phyloP scores from a whole-genome alignment of 2,888 invertebrate genomes.

The Rutpela maculata region DNA sequence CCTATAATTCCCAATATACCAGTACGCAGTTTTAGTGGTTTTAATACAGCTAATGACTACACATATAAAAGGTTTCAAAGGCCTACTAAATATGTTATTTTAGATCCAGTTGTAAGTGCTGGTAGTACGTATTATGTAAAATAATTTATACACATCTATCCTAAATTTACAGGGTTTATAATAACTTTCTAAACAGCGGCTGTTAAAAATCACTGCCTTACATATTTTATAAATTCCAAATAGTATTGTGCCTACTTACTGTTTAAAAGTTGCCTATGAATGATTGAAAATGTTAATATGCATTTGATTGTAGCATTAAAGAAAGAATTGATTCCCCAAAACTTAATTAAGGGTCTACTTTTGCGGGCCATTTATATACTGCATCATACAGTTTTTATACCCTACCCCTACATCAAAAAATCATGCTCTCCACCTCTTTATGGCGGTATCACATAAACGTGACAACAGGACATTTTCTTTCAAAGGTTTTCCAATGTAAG shows the following conservation, averaged over 20 bases:
- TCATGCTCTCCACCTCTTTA: no score
- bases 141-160: conserved; percentile 39
- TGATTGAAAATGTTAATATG: not conserved
- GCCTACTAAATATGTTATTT: conserved; percentile 61
- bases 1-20: conserved; percentile 82
- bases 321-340: not conserved
- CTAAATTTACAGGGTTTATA: conserved; percentile 10
- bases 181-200: not conserved
- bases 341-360: not conserved
- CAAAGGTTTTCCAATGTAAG: no score
- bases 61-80: conserved; percentile 64
- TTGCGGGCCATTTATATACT: no score
- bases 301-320: not conserved
- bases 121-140: conserved; percentile 66
- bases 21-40: conserved; percentile 74
- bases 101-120: conserved; percentile 63
- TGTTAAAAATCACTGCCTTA: not conserved
- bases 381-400: no score
- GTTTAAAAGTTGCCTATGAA: not conserved
- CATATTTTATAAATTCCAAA: not conserved
- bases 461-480: no score
- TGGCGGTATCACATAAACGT: no score
- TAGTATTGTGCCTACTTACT: not conserved
- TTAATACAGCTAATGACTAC: conserved; percentile 70
- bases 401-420: no score